phyloP scores from a whole-genome alignment of 2,888 invertebrate species.

The Orthosia cruda region DNA sequence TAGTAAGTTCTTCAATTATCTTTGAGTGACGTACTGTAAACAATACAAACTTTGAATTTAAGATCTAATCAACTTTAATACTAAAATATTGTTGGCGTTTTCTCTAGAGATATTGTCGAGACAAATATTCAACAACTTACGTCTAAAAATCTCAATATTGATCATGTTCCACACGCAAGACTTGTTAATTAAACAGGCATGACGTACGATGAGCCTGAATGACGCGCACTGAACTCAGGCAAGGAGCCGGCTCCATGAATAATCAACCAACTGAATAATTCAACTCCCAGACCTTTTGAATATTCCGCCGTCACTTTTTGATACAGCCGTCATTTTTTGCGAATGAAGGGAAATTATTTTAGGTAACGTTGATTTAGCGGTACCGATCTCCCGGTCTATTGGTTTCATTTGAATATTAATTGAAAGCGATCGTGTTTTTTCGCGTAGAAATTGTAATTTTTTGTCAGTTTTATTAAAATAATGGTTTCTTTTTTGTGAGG shows the following conservation, averaged over 20 bases:
- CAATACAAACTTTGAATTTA: background rate
- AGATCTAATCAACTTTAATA: slow-evolving; percentile 2
- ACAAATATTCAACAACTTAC: slow-evolving; percentile 11
- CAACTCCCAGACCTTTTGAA: slow-evolving; percentile 60
- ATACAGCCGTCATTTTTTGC: slow-evolving; percentile 58
- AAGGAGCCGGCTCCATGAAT: slow-evolving; percentile 63
- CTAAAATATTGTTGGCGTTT: background rate
- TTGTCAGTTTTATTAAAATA: slow-evolving; percentile 7
- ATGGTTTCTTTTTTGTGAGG: slow-evolving; percentile 4
- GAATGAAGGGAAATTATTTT: slow-evolving; percentile 54
- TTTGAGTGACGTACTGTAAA: background rate
- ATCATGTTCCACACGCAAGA: slow-evolving; percentile 44
- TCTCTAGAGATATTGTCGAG: background rate
- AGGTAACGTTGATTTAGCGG: slow-evolving; percentile 50
- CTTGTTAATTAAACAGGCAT: slow-evolving; percentile 62
- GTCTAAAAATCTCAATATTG: slow-evolving; percentile 36
- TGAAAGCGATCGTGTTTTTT: slow-evolving; percentile 56
- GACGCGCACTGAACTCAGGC: slow-evolving; percentile 50
- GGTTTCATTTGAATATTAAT: slow-evolving; percentile 60
- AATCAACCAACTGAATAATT: slow-evolving; percentile 69
- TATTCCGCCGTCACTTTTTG: slow-evolving; percentile 66
- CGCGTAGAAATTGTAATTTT: slow-evolving; percentile 34
- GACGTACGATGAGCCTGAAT: slow-evolving; percentile 53
- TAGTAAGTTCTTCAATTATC: background rate
- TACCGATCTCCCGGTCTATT: slow-evolving; percentile 45